Percentiles rank a stretch among this genome's conserved stretches.
phyloP scores from a whole-genome alignment of 2,797 vertebrate genomes.

The Chelmon rostratus region DNA sequence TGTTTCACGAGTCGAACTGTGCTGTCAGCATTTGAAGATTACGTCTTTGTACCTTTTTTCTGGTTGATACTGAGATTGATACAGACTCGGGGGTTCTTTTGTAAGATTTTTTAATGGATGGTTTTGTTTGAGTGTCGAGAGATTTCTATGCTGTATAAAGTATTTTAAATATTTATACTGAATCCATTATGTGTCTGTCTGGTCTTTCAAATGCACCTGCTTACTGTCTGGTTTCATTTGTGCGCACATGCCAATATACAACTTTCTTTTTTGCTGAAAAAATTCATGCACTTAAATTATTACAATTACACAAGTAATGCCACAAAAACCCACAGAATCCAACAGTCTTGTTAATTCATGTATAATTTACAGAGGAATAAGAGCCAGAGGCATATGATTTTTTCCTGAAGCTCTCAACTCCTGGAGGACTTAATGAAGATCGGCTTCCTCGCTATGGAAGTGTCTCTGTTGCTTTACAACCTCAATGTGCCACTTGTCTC shows the following conservation, averaged over 20 bases:
- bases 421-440: conserved; percentile 26
- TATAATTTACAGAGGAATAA: conserved; percentile 9
- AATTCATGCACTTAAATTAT: conserved; percentile 27
- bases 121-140: conserved; percentile 83
- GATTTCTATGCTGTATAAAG: conserved; percentile 89
- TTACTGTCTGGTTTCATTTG: conserved; percentile 38
- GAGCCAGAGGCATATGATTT: conserved; percentile 25
- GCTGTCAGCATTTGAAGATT: conserved; percentile 75
- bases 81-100: conserved; percentile 76
- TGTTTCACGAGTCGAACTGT: conserved; percentile 71
- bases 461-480: conserved; percentile 34
- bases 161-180: conserved; percentile 89
- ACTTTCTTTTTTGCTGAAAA: background rate
- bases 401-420: conserved; percentile 28
- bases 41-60: conserved; percentile 81
- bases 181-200: conserved; percentile 77
- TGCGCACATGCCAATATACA: conserved; percentile 1
- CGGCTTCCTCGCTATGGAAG: background rate
- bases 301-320: conserved; percentile 23
- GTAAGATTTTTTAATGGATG: conserved; percentile 86
- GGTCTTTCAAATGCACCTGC: conserved; percentile 56
- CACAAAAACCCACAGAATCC: conserved; percentile 18
- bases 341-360: conserved; percentile 30
- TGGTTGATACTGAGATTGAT: conserved; percentile 77
- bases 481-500: conserved; percentile 57